phyloP scores from a whole-genome alignment of 2,113 vertebrate species.

The Mustela nigripes region DNA sequence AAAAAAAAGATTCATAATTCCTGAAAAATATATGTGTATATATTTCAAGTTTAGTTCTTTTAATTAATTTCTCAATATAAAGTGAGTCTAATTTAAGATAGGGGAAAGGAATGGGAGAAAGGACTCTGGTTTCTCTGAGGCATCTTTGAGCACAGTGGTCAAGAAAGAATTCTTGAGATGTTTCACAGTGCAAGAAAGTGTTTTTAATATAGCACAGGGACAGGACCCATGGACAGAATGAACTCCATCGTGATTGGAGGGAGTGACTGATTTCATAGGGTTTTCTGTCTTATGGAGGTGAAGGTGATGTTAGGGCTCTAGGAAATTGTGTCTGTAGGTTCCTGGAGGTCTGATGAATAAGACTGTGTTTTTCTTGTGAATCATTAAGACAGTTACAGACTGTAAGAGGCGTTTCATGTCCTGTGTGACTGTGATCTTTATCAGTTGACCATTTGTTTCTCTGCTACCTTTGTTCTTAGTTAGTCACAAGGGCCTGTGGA shows the following conservation, averaged over 20 bases:
- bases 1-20: neutral
- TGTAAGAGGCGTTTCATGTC: neutral
- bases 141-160: neutral
- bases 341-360: neutral
- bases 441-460: neutral
- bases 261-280: neutral
- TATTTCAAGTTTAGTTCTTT: neutral
- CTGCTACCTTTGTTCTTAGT: neutral
- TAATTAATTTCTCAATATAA: constrained; percentile 16
- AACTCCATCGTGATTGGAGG: neutral
- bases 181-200: neutral
- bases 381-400: neutral
- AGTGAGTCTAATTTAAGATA: neutral
- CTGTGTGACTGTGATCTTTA: neutral
- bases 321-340: neutral
- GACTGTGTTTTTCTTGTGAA: neutral
- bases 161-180: neutral
- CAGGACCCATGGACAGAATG: neutral
- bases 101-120: neutral
- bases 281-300: neutral
- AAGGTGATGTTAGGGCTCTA: neutral
- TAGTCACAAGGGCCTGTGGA: neutral
- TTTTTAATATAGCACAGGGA: neutral
- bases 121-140: neutral
- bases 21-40: neutral